Conservation (phyloP, 2,797 vertebrate species). For the Hemibagrus guttatus region DNA sequence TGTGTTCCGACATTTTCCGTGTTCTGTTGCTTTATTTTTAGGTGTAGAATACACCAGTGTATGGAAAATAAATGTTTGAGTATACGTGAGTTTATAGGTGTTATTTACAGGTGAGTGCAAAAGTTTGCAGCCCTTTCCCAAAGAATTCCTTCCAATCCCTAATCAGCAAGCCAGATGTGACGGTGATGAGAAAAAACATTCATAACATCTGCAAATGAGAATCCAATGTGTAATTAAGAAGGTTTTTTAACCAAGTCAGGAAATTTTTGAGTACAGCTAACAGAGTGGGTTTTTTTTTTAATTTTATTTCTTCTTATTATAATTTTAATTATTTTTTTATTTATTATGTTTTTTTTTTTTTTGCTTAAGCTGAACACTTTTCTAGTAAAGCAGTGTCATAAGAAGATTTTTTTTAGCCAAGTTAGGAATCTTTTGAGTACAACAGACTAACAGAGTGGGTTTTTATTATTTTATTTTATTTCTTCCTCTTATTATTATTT, state of each 20-base stretch:
- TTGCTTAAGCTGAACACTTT: neutral
- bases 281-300: no score
- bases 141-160: neutral
- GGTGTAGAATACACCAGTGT: neutral
- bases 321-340: no score
- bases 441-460: no score
- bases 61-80: slow-evolving; percentile 23
- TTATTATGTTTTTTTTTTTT: no score
- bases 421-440: no score
- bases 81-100: neutral
- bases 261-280: no score
- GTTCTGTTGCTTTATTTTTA: neutral
- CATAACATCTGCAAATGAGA: neutral
- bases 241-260: neutral
- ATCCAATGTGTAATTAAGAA: neutral
- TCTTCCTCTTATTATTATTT: no score
- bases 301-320: no score
- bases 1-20: neutral
- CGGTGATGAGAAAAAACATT: no score
- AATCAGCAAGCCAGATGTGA: neutral
- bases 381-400: no score
- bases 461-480: no score
- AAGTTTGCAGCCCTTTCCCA: neutral
- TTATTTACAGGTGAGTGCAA: neutral
- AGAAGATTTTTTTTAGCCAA: no score